Conservation (phyloP, 1,140 invertebrate species). For the Acromyrmex echinatior region DNA sequence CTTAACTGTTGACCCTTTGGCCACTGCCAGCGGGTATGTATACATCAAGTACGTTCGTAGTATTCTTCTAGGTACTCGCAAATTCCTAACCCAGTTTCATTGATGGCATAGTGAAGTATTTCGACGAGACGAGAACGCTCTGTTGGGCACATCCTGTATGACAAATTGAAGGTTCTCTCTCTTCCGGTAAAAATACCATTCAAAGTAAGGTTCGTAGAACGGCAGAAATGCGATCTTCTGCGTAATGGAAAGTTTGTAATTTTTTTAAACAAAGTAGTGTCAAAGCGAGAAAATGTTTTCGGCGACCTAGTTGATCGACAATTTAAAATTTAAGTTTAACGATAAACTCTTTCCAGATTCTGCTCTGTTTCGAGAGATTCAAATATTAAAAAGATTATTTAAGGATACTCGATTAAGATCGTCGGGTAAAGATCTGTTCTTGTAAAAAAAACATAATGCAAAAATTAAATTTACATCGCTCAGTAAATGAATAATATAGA, state of each 20-base stretch:
- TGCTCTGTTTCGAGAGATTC: not conserved
- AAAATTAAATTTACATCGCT: slow-evolving; percentile 18
- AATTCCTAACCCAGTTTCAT: slow-evolving; percentile 49
- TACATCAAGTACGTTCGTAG: slow-evolving; percentile 5
- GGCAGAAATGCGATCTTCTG: not conserved
- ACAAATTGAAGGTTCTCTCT: slow-evolving; percentile 32
- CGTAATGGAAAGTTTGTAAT: slow-evolving; percentile 19
- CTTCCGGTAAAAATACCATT: slow-evolving; percentile 15
- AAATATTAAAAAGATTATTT: slow-evolving; percentile 17
- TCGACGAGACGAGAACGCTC: not conserved
- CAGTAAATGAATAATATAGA: slow-evolving; percentile 27
- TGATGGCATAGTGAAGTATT: slow-evolving; percentile 31
- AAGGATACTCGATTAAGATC: slow-evolving; percentile 7
- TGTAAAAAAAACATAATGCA: not conserved
- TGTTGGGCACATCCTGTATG: not conserved
- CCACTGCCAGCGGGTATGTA: not conserved
- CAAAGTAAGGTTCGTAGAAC: slow-evolving; percentile 31
- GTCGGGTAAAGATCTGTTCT: not conserved
- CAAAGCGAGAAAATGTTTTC: not conserved
- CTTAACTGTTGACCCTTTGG: slow-evolving; percentile 45
- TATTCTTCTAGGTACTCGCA: slow-evolving; percentile 35
- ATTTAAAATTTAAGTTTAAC: slow-evolving; percentile 11
- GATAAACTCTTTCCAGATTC: not conserved
- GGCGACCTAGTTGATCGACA: not conserved
- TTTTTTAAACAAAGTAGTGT: slow-evolving; percentile 35